Conservation (phyloP, 2,888 invertebrate species). For the Melanargia galathea region DNA sequence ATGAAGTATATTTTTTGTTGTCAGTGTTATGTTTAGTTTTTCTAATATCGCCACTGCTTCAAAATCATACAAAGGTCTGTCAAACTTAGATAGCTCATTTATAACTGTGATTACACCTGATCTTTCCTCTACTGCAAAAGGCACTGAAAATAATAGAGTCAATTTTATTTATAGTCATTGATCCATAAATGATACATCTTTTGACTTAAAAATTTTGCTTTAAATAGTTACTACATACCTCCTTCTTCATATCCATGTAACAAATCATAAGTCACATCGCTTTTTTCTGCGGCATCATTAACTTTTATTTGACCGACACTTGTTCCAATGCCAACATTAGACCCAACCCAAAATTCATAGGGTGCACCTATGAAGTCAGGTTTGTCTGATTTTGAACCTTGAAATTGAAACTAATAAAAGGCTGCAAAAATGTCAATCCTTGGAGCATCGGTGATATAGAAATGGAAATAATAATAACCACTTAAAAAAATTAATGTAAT, state of each 20-base stretch:
- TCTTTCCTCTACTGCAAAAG: conserved; percentile 94
- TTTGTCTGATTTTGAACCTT: conserved; percentile 78
- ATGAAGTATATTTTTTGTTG: too few relatives aligned
- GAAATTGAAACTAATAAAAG: conserved; percentile 36
- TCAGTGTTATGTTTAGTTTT: conserved; percentile 83
- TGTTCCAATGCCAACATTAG: conserved; percentile 91
- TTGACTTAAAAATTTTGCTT: background rate
- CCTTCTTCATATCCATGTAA: conserved; percentile 92
- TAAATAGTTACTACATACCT: conserved; percentile 77
- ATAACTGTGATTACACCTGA: conserved; percentile 94
- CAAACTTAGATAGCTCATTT: conserved; percentile 86
- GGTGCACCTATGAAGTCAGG: conserved; percentile 93
- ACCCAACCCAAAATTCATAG: conserved; percentile 95
- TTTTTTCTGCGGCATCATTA: conserved; percentile 86
- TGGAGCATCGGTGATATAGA: too few relatives aligned
- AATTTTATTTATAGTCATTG: background rate
- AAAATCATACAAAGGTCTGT: conserved; percentile 87
- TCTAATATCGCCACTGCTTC: conserved; percentile 90
- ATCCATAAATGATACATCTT: background rate
- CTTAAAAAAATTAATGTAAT: too few relatives aligned
- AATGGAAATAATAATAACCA: too few relatives aligned
- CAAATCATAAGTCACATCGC: conserved; percentile 88
- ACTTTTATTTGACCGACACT: conserved; percentile 93
- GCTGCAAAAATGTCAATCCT: too few relatives aligned
- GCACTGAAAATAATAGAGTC: conserved; percentile 84